Evolutionary conservation across 2,113 vertebrate genomes (phyloP), one percentile per base, ranked within the genome.

Genomic region (Delphinus delphis): DNA sequence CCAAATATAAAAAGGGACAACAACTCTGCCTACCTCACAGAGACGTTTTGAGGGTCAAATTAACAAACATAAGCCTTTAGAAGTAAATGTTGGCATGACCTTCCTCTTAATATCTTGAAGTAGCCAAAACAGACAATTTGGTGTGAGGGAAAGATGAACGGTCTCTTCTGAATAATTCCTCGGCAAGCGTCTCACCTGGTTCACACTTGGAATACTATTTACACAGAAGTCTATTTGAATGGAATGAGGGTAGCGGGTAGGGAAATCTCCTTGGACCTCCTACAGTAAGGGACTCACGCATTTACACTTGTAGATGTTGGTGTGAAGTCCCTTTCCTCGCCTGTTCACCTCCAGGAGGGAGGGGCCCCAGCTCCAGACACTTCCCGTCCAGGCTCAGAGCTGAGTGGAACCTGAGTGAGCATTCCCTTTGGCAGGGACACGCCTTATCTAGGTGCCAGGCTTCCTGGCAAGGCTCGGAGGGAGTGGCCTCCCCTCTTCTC

Each of bases 271-370:
- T 18, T 36, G 65, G 84, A 10, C 47, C 50, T 26, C 44, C 62
- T 15, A 41, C 6, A 5, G 23, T 5, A 20, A 67, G 0, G 2
- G 7, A 3, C 25, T 47, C 44, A 3, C 11, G 58, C 1, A 0
- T 26, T 60, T 36, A 5, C 38, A 4, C 11, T 36, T 33, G 38
- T 36, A 55, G 53, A 25, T 14, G 38, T 2, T 10, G n/a, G 20
- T 1, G 23, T 36, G 38, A 62, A 50, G 67, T n/a, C 53, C 6
- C 4, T 15, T 26, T 18, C 26, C 6, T 36, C 53, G 1, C 26
- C 2, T 28, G 2, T 70, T 17, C 14, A 0, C 44, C 58, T 44
- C 12, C 13, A 9, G 20, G n/a, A 25, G 53, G 28, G 63, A 53
- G 53, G 53, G 53, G 15, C 15, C 15, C 53, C 53, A 0, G 3